phyloP scores from a whole-genome alignment of 2,888 invertebrate genomes.

The Ametastegia equiseti region DNA sequence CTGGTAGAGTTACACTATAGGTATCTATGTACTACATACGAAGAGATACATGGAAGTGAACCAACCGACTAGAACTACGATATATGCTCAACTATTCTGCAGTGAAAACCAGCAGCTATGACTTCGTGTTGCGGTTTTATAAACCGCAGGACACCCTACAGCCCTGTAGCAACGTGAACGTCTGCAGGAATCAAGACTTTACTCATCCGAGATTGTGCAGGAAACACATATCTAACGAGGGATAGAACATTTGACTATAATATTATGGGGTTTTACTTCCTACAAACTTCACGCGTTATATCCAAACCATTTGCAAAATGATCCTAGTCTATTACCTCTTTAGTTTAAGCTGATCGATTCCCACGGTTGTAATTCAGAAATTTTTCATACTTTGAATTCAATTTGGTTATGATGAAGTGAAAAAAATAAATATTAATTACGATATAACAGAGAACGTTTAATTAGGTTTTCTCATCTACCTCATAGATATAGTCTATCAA shows the following conservation, averaged over 20 bases:
- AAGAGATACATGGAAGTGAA: neutral
- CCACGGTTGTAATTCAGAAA: too few relatives aligned
- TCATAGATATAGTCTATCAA: too few relatives aligned
- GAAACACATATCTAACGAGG: neutral
- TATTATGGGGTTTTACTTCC: neutral
- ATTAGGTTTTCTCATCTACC: neutral
- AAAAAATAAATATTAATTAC: too few relatives aligned
- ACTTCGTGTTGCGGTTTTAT: constrained; percentile 55
- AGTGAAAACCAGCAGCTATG: constrained; percentile 37
- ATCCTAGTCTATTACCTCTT: neutral
- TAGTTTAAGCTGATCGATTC: neutral
- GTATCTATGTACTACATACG: too few relatives aligned
- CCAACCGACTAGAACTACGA: neutral
- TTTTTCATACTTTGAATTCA: neutral
- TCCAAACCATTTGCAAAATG: neutral
- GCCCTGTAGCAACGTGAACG: neutral
- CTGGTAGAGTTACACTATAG: too few relatives aligned
- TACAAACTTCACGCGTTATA: neutral
- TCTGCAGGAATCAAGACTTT: constrained; percentile 12
- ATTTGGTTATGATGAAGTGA: too few relatives aligned
- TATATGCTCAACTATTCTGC: constrained; percentile 56
- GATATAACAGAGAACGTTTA: too few relatives aligned
- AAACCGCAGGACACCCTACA: constrained; percentile 61
- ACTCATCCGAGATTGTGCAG: constrained; percentile 19
- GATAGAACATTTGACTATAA: neutral